These are phyloP conservation scores for Polia nebulosa DNA, from an alignment of 2,888 invertebrate genomes.

Conservation along the genomic window DNA sequence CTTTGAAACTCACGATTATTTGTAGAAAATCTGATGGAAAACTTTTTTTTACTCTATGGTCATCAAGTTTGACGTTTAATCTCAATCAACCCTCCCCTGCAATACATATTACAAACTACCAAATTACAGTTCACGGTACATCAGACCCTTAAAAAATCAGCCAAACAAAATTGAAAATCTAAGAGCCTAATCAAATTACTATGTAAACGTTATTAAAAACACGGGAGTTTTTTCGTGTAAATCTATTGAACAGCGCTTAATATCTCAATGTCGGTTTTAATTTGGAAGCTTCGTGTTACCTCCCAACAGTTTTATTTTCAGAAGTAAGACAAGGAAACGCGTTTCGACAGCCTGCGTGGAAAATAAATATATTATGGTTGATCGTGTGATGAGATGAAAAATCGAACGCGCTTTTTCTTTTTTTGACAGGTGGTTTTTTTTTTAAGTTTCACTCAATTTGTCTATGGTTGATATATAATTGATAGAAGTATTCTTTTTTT, in stretches of 20 bases:
- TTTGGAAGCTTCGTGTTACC: slow-evolving; percentile 89
- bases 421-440: slow-evolving; percentile 7
- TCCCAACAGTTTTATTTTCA: slow-evolving; percentile 88
- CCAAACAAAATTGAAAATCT: slow-evolving; percentile 59
- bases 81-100: slow-evolving; percentile 31
- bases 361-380: slow-evolving; percentile 72
- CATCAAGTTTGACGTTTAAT: neutral
- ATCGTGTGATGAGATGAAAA: slow-evolving; percentile 74
- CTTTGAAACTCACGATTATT: neutral
- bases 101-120: slow-evolving; percentile 18
- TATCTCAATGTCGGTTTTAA: slow-evolving; percentile 90
- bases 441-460: neutral
- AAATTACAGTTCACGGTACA: slow-evolving; percentile 22
- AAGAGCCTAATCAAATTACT: slow-evolving; percentile 75
- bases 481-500: neutral
- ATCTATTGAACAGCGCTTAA: slow-evolving; percentile 84
- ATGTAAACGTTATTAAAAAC: slow-evolving; percentile 69
- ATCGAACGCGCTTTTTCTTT: slow-evolving; percentile 44
- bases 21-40: neutral
- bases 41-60: neutral
- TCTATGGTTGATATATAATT: neutral
- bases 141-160: slow-evolving; percentile 33
- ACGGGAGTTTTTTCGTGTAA: slow-evolving; percentile 59
- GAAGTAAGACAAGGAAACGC: slow-evolving; percentile 80
- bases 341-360: slow-evolving; percentile 82